phyloP scores from a whole-genome alignment of 2,888 invertebrate species.

The Boloria euphrosyne region DNA sequence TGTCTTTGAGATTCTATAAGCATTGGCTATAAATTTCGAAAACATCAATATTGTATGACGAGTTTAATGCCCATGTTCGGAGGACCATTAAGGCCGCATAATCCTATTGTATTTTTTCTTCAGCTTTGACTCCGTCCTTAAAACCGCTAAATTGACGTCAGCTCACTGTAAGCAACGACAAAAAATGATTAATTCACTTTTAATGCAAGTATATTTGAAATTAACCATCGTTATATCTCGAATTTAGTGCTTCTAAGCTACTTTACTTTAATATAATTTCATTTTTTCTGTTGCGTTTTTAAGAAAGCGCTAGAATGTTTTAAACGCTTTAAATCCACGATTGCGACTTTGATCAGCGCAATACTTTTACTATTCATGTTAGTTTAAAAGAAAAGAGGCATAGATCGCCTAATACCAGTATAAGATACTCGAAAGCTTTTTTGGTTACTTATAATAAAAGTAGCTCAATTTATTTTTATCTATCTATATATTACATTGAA shows the following conservation, averaged over 20 bases:
- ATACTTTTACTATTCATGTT: no score
- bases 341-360: no score
- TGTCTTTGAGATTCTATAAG: slow-evolving; percentile 72
- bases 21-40: slow-evolving; percentile 74
- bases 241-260: neutral
- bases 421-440: no score
- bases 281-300: neutral
- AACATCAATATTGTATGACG: slow-evolving; percentile 80
- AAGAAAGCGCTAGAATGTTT: no score
- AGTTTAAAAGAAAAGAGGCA: no score
- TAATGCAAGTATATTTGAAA: slow-evolving; percentile 37
- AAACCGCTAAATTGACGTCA: slow-evolving; percentile 70
- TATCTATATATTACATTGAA: no score
- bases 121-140: slow-evolving; percentile 58
- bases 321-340: no score
- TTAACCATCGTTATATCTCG: slow-evolving; percentile 30
- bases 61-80: slow-evolving; percentile 81
- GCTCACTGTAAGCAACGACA: slow-evolving; percentile 41
- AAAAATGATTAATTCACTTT: slow-evolving; percentile 56
- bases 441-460: no score
- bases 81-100: slow-evolving; percentile 76
- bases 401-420: no score
- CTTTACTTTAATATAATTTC: neutral
- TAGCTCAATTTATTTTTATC: no score
- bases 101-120: slow-evolving; percentile 78